These are phyloP conservation scores for Anaspis maculata DNA, from an alignment of 2,888 invertebrate genomes.

Conservation along the genomic window DNA sequence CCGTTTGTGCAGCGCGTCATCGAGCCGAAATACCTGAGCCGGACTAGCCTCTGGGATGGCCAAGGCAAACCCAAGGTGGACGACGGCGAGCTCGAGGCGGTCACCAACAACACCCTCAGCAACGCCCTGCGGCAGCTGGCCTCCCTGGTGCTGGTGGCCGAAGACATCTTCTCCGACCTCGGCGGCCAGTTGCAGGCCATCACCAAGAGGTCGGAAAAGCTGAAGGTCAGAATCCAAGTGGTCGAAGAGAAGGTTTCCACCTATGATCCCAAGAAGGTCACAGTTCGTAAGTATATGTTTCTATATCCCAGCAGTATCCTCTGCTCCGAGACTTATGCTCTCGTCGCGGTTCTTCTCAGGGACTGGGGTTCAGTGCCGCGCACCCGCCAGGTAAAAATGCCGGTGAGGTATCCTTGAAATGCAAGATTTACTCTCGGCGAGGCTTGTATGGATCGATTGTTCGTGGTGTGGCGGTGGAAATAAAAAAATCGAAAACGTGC, in stretches of 20 bases:
- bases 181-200: constrained; percentile 67
- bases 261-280: constrained; percentile 81
- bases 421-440: constrained; percentile 13
- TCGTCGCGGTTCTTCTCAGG: not conserved
- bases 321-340: too few species aligned
- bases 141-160: constrained; percentile 71
- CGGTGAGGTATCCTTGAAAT: constrained; percentile 11
- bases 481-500: constrained; percentile 12
- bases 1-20: constrained; percentile 81
- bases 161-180: constrained; percentile 79
- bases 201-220: constrained; percentile 61
- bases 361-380: too few species aligned
- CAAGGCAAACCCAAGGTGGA: constrained; percentile 52
- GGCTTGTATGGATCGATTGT: constrained; percentile 16
- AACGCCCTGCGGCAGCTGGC: constrained; percentile 79
- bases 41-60: constrained; percentile 53
- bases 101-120: constrained; percentile 79
- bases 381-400: constrained; percentile 13
- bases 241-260: constrained; percentile 64
- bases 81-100: constrained; percentile 75
- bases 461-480: constrained; percentile 4
- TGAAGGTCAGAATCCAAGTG: constrained; percentile 60
- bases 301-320: not conserved
- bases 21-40: constrained; percentile 72
- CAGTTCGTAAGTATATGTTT: constrained; percentile 77